A percentile compares a stretch with the other conserved stretches of the same genome.
Evolutionary conservation across 2,797 vertebrate genomes (phyloP).

Genomic region (Carcharodon carcharias): DNA sequence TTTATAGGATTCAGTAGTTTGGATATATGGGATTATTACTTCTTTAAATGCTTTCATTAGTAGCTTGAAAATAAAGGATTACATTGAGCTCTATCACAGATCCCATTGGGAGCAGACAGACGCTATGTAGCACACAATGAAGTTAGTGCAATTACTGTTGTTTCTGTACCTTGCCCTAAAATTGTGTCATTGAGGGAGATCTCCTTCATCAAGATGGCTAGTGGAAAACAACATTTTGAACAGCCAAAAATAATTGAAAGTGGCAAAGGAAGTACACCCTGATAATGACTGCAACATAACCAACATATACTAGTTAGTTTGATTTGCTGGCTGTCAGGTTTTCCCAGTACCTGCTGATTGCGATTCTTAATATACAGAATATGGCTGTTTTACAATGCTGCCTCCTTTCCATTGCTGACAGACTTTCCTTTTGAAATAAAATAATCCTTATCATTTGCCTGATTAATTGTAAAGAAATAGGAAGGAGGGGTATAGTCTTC

Average conservation of each 20-base stretch:
- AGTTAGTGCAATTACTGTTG: not conserved
- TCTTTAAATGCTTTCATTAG: constrained; percentile 26
- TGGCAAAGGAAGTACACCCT: not conserved
- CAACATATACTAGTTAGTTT: not conserved
- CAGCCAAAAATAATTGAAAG: constrained; percentile 25
- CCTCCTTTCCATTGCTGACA: not conserved
- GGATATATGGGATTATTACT: constrained; percentile 25
- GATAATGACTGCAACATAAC: not conserved
- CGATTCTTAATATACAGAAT: not conserved
- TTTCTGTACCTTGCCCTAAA: not conserved
- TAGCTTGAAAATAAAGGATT: constrained; percentile 17
- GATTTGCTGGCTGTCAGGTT: not conserved
- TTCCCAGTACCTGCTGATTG: not conserved
- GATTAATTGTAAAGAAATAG: not conserved
- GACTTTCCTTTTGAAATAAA: not conserved
- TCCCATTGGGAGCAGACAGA: not conserved
- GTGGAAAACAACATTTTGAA: not conserved
- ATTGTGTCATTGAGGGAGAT: not conserved
- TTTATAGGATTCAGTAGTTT: constrained; percentile 9
- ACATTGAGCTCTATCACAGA: not conserved
- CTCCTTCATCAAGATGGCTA: not conserved
- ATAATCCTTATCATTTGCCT: not conserved
- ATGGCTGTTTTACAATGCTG: not conserved
- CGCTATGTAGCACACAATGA: constrained; percentile 7
- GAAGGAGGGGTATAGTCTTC: not conserved